Evolutionary conservation across 1,140 invertebrate genomes (phyloP).

Genomic region (Paraescarpia echinospica): DNA sequence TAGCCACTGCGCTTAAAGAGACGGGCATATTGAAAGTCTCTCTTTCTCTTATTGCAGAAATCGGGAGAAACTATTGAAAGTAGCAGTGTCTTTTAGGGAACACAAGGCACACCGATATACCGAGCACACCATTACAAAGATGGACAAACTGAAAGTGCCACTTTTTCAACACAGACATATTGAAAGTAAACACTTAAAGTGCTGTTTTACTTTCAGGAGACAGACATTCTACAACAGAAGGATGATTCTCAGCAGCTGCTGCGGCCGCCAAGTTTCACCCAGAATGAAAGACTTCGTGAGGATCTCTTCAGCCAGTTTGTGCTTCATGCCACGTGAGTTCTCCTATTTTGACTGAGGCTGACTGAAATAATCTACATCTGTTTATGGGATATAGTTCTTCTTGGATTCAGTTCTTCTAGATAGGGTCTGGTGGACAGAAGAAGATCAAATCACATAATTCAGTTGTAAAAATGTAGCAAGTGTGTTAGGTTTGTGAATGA

Average conservation of each 20-base stretch:
- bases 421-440: too few species aligned
- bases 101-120: neutral
- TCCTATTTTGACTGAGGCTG: neutral
- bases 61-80: neutral
- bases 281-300: constrained; percentile 38
- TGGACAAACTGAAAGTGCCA: neutral
- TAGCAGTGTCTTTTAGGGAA: neutral
- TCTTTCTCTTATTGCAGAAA: too few species aligned
- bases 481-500: too few species aligned
- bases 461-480: too few species aligned
- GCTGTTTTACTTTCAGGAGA: constrained; percentile 40
- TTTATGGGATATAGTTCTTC: too few species aligned
- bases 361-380: too few species aligned
- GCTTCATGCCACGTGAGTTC: constrained; percentile 42
- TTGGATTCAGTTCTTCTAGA: too few species aligned
- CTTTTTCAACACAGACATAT: neutral
- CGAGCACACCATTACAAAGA: neutral
- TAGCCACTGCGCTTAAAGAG: too few species aligned
- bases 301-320: constrained; percentile 53
- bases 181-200: neutral
- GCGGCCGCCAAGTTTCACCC: constrained; percentile 14
- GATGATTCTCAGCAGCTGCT: constrained; percentile 36
- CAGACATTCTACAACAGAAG: constrained; percentile 44
- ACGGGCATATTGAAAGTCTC: too few species aligned
- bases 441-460: too few species aligned